A percentile compares a stretch with the other conserved stretches of the same genome.
Conservation (phyloP, 2,113 vertebrate genomes). For the Seriola rivoliana region DNA sequence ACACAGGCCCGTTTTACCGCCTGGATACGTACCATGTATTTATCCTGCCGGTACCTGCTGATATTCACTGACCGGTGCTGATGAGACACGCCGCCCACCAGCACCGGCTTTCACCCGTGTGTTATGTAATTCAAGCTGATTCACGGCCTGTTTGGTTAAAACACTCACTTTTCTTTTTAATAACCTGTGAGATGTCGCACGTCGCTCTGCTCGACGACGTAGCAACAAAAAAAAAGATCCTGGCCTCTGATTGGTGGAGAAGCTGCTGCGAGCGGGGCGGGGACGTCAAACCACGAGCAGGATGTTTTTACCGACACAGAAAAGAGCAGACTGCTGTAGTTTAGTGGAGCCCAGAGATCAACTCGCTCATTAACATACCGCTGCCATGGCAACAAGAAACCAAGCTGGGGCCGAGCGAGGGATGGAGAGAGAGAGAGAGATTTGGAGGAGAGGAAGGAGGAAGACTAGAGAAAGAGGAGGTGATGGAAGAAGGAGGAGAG, state of each 20-base stretch:
- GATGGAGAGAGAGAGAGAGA: not conserved
- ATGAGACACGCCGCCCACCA: slow-evolving; percentile 17
- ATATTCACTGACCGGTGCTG: slow-evolving; percentile 15
- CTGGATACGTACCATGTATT: not conserved
- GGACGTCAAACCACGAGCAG: not conserved
- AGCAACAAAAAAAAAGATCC: no score
- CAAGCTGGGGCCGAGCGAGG: slow-evolving; percentile 41
- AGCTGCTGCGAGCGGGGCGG: not conserved
- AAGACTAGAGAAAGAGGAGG: not conserved
- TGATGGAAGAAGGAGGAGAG: no score
- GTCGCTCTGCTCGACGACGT: not conserved
- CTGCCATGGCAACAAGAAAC: slow-evolving; percentile 82
- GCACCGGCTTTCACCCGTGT: not conserved
- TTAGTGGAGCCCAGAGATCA: slow-evolving; percentile 69
- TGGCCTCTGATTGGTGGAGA: not conserved
- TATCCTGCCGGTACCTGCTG: slow-evolving; percentile 10
- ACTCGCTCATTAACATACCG: slow-evolving; percentile 80
- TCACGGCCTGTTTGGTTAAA: not conserved
- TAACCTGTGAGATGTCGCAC: not conserved
- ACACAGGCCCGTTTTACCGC: not conserved
- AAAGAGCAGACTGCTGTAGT: slow-evolving; percentile 53
- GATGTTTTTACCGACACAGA: slow-evolving; percentile 35
- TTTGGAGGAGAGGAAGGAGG: not conserved
- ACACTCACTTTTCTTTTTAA: not conserved
- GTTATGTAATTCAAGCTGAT: slow-evolving; percentile 32